Base-by-base conservation (phyloP, 92 coral and sea anemone genomes). In the Zoanthus sansibaricus region DNA sequence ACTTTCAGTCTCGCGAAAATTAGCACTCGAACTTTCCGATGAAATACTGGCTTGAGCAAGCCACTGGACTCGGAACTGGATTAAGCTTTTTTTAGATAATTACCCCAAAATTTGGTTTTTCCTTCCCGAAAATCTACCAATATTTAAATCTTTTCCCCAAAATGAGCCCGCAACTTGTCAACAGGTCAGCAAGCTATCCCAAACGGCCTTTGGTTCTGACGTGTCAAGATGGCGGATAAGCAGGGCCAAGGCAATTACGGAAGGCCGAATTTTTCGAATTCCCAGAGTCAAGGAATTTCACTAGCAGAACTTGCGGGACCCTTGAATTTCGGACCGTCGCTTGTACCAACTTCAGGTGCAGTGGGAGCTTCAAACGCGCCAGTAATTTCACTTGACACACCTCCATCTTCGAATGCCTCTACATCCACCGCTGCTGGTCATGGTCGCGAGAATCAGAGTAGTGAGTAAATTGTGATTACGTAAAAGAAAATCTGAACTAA, bases 141-240 rank as follows among this genome's bases (percentile, higher is more conserved):
- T 25, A 25, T 25, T 25, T 25, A 25, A 25, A 25, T 25, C 25
- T 25, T 49, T 11, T 49, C 12, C 4, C 10, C 9, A 52, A 18
- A 61, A 13, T 37, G 85, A 80, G 85, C 85, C 85, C 75, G 85
- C 85, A 32, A 80, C 44, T 32, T 77, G 8, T 48, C 58, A 80
- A 66, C 73, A 18, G 56, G 85, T 80, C 85, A 80, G 85, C 52
- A 70, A 64, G 16, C 84, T 61, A 20, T 44, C 84, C 73, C 84
- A 62, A 20, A 46, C 52, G 70, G 12, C 67, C 82, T 56, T 83
- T 82, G 77, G 87, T 56, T 87, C 93, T 94, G 98, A 94, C 98
- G 97, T 97, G 98, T 95, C 99, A 97, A 97, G 89, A 97, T 97
- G 99, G 98, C 99, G 99, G 98, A 97, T 93, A 90, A 94, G 86